These are phyloP conservation scores for Dryocosmus kuriphilus DNA, from an alignment of 2,888 invertebrate species.

Conservation along the genomic window DNA sequence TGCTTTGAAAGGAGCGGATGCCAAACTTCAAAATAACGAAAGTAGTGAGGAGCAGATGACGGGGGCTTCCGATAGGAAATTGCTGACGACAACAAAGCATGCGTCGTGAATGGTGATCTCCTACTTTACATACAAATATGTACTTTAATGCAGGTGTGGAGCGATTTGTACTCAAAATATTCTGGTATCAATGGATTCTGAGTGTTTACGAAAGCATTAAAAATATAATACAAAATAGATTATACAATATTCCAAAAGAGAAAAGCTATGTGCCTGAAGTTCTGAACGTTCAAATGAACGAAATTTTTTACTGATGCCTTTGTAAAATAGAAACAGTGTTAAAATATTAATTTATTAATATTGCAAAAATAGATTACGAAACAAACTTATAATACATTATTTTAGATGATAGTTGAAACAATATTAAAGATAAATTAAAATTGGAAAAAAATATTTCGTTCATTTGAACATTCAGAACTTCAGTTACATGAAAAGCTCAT, in stretches of 20 bases:
- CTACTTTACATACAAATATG: slow-evolving; percentile 48
- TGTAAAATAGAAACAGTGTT: too few species aligned
- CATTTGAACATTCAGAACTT: too few species aligned
- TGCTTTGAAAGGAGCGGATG: slow-evolving; percentile 38
- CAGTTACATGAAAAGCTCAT: too few species aligned
- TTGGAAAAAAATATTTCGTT: too few species aligned
- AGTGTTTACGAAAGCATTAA: neutral
- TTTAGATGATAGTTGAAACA: too few species aligned
- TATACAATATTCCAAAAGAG: neutral
- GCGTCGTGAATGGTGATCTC: slow-evolving; percentile 49
- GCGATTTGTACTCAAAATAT: slow-evolving; percentile 15
- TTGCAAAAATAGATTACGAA: too few species aligned
- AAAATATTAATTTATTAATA: too few species aligned
- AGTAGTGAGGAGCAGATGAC: slow-evolving; percentile 44
- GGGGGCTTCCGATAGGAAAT: slow-evolving; percentile 49
- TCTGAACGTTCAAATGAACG: too few species aligned
- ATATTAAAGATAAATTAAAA: too few species aligned
- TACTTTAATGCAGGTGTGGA: slow-evolving; percentile 39
- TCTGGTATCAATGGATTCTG: neutral
- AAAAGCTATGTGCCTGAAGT: too few species aligned
- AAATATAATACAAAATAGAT: slow-evolving; percentile 1
- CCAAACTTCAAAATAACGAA: slow-evolving; percentile 48
- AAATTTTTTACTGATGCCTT: too few species aligned
- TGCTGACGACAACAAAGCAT: slow-evolving; percentile 52
- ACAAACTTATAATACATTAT: too few species aligned